A percentile compares a stretch with the other conserved stretches of the same genome.
Evolutionary conservation across 2,113 vertebrate genomes (phyloP).

Genomic region (Rhodinocichla rosea): DNA sequence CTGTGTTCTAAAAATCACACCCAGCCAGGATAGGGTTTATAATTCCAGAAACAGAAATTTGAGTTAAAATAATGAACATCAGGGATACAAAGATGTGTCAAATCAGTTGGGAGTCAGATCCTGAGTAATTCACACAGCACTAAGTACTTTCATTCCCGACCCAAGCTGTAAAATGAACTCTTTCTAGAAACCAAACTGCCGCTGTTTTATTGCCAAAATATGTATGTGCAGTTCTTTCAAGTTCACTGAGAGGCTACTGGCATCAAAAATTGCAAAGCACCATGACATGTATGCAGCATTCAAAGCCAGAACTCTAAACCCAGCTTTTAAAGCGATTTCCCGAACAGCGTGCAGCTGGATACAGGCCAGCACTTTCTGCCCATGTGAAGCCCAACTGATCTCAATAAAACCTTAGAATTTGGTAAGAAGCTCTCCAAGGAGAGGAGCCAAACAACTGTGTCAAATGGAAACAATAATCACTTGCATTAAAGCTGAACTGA

Average conservation of each 20-base stretch:
- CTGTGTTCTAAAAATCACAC: background rate
- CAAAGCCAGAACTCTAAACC: background rate
- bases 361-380: background rate
- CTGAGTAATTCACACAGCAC: background rate
- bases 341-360: background rate
- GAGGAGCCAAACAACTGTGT: background rate
- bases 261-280: background rate
- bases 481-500: background rate
- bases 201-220: background rate
- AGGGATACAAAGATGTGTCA: background rate
- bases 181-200: background rate
- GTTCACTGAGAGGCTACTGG: background rate
- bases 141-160: background rate
- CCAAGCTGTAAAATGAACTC: background rate
- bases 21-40: background rate
- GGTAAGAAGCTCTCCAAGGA: background rate
- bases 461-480: background rate
- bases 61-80: background rate
- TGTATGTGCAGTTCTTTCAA: background rate
- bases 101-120: background rate
- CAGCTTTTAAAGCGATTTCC: background rate
- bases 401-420: background rate
- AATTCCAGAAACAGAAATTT: background rate
- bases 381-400: background rate
- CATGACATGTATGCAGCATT: background rate